Evolutionary conservation across 2,113 vertebrate species (phyloP), one percentile per base, ranked within the genome.

Genomic region (Myotis lucifugus): DNA sequence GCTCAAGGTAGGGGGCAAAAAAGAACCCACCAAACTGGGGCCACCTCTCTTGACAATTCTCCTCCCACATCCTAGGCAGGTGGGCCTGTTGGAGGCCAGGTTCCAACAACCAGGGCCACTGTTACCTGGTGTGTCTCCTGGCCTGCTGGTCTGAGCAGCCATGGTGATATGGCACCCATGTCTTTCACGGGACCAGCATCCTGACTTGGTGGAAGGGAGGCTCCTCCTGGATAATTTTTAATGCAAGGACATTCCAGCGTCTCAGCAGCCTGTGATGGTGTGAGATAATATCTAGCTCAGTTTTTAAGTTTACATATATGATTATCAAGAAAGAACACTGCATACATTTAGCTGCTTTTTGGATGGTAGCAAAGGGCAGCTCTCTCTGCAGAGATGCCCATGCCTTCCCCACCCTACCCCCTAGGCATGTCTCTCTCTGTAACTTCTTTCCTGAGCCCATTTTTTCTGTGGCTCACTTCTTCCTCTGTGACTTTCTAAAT

Each of bases 241-340:
- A 92, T 76, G 48, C 52, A 78, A 79, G 56, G 23, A 64, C 42
- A 66, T 93, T 59, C 27, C 69, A 42, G 19, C 5, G 8, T 79
- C 85, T 90, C 50, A 29, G 48, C 37, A 46, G 70, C 86, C 46
- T 64, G 46, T 81, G 40, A 7, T 13, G 9, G 59, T 46, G 2
- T 82, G 42, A 83, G 46, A 76, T 52, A 79, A 6, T 66, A 85
- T 85, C 69, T 56, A 72, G 23, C 48, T 84, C 12, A 46, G 79
- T 69, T 77, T 69, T 67, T 15, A 7, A 66, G 69, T 90, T 73
- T 56, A 54, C 2, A 7, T 72, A 56, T 73, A 42, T 85, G 19
- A 72, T 79, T 52, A 59, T 85, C 72, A 50, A 73, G 64, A 95
- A 79, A 92, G 66, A 86, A 86, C 85, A 72, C 50, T 34, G 81